Base-by-base conservation (phyloP, 2,888 invertebrate genomes). In the Dorcus parallelipipedus region DNA sequence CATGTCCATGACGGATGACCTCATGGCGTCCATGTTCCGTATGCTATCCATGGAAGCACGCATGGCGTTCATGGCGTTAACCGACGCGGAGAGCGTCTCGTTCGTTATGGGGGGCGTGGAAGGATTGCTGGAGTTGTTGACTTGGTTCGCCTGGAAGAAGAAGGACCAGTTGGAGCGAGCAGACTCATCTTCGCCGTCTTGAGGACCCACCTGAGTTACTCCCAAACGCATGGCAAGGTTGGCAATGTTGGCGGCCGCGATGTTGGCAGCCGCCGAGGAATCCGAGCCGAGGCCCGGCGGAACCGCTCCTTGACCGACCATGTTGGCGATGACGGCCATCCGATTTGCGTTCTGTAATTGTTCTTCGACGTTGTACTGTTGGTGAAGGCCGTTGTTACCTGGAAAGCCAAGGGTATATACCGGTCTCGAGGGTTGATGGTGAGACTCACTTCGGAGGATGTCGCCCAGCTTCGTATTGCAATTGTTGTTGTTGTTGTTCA, bases 161-260 rank as follows among this genome's bases (percentile, higher is more conserved):
- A 17, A 23, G 10, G n/a, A 10, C 33, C 26, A 33, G 6, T 33
- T 33, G 26, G 26, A 33, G 6, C 26, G 6, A 23, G 7, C 5
- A 20, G 17, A n/a, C 20, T 48, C 8, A 10, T 2, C 62, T 38
- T 48, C 8, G 8, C 2, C 61, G 7, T 33, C 26, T 33, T 7
- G 26, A 33, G 7, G 0, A 33, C 26, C 54, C 67, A 78, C 79
- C 71, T 78, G 78, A 43, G 77, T 76, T 9, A 78, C 78, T 26
- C 81, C 82, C 68, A 88, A 84, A 62, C 90, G 80, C 89, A 90
- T 90, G 1, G 89, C 90, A 38, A 78, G 65, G 50, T 89, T 88
- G 5, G 90, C 90, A 59, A 90, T 79, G 71, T 89, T 90, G 1
- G 89, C 89, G 9, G 87, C 88, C 3, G 89, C 89, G 6, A 88